Conservation (phyloP, 2,797 vertebrate species). For the Thalassophryne amazonica region DNA sequence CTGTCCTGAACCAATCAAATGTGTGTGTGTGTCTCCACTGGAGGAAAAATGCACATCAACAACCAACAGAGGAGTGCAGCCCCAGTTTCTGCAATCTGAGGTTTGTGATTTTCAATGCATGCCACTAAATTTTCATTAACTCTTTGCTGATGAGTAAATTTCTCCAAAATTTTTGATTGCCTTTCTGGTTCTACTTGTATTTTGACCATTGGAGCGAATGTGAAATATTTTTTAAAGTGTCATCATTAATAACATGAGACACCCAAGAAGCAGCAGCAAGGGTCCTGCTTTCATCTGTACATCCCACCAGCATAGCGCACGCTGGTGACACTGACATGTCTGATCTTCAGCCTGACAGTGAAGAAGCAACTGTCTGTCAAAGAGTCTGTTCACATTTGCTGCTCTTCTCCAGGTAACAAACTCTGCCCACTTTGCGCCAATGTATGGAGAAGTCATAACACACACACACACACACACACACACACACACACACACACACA, state of each 20-base stretch:
- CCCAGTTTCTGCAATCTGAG: too few species aligned
- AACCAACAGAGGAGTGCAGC: too few species aligned
- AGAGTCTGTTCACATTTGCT: conserved; percentile 49
- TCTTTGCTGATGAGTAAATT: too few species aligned
- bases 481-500: conserved; percentile 33
- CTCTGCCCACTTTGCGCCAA: conserved; percentile 45
- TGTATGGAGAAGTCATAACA: conserved; percentile 38
- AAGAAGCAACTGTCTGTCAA: conserved; percentile 42
- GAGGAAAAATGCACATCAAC: too few species aligned
- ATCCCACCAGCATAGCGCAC: conserved; percentile 11
- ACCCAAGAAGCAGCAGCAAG: neutral
- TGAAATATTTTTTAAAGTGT: too few species aligned
- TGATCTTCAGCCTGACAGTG: conserved; percentile 39
- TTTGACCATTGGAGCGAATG: too few species aligned
- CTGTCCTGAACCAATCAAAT: too few species aligned
- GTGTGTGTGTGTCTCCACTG: too few species aligned
- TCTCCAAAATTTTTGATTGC: too few species aligned
- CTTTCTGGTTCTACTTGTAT: too few species aligned
- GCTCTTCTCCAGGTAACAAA: conserved; percentile 35
- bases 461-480: conserved; percentile 40
- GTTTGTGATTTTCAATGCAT: too few species aligned
- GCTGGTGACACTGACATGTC: conserved; percentile 19
- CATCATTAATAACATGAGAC: neutral
- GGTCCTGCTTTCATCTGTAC: conserved; percentile 22
- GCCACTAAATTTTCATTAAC: too few species aligned